phyloP scores from a whole-genome alignment of 2,797 vertebrate genomes.

The Lagodon rhomboides region DNA sequence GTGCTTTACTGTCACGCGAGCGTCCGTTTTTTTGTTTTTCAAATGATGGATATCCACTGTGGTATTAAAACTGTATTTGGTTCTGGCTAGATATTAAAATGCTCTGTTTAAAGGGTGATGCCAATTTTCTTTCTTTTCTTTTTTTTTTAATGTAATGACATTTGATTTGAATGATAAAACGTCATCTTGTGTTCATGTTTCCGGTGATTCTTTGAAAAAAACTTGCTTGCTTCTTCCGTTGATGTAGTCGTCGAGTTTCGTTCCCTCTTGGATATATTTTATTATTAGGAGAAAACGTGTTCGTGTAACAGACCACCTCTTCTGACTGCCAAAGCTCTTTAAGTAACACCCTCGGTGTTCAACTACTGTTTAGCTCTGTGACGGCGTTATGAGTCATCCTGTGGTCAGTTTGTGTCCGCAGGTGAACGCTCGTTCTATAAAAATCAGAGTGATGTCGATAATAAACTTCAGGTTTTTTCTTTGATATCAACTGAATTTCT shows the following conservation, averaged over 20 bases:
- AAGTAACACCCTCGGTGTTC: constrained; percentile 21
- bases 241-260: constrained; percentile 25
- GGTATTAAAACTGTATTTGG: constrained; percentile 60
- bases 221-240: constrained; percentile 24
- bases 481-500: constrained; percentile 21
- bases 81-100: constrained; percentile 53
- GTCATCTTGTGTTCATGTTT: constrained; percentile 39
- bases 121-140: constrained; percentile 52
- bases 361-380: constrained; percentile 28
- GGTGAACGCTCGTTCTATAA: background rate
- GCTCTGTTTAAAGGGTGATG: constrained; percentile 79
- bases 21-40: constrained; percentile 24
- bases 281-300: background rate
- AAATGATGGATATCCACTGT: constrained; percentile 42
- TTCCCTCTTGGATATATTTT: constrained; percentile 29
- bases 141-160: constrained; percentile 30
- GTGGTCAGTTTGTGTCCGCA: constrained; percentile 10
- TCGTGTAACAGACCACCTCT: background rate
- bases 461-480: constrained; percentile 18
- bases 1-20: constrained; percentile 29
- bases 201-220: constrained; percentile 18
- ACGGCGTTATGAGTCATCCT: background rate
- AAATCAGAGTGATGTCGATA: background rate
- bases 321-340: constrained; percentile 38
- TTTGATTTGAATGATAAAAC: constrained; percentile 30